Evolutionary conservation across 2,888 invertebrate genomes (phyloP).

Genomic region (Hypomecis atomaria): DNA sequence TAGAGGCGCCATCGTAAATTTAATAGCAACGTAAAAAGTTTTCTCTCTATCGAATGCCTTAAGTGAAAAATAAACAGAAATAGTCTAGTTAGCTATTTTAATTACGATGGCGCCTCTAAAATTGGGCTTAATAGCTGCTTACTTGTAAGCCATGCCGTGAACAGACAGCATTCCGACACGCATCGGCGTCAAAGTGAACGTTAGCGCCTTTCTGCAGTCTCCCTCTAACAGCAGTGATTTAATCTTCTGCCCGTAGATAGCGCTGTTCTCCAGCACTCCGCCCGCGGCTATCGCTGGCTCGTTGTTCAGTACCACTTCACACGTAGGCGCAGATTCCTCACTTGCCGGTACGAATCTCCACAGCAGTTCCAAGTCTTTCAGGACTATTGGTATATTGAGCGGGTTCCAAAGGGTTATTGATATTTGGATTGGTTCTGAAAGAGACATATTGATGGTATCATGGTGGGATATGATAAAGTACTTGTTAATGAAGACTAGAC

Average conservation of each 20-base stretch:
- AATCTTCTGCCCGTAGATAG: slow-evolving; percentile 85
- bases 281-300: slow-evolving; percentile 66
- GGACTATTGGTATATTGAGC: slow-evolving; percentile 88
- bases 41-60: no score
- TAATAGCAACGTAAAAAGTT: no score
- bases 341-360: slow-evolving; percentile 86
- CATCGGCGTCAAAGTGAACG: slow-evolving; percentile 89
- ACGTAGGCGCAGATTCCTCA: slow-evolving; percentile 48
- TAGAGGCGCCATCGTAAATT: no score
- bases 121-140: no score
- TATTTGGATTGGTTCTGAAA: slow-evolving; percentile 91
- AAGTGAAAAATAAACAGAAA: no score
- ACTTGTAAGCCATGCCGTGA: slow-evolving; percentile 89
- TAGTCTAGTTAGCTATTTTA: no score
- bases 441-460: not conserved
- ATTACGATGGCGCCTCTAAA: no score
- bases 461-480: no score
- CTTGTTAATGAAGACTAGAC: no score
- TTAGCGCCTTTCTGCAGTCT: slow-evolving; percentile 85
- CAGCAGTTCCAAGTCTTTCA: slow-evolving; percentile 88
- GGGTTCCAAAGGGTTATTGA: slow-evolving; percentile 91
- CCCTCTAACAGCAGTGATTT: slow-evolving; percentile 84
- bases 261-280: slow-evolving; percentile 60
- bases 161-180: slow-evolving; percentile 89
- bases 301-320: slow-evolving; percentile 59